phyloP scores from a whole-genome alignment of 64 coral and sea anemone genomes.

The Stichodactyla helianthus region DNA sequence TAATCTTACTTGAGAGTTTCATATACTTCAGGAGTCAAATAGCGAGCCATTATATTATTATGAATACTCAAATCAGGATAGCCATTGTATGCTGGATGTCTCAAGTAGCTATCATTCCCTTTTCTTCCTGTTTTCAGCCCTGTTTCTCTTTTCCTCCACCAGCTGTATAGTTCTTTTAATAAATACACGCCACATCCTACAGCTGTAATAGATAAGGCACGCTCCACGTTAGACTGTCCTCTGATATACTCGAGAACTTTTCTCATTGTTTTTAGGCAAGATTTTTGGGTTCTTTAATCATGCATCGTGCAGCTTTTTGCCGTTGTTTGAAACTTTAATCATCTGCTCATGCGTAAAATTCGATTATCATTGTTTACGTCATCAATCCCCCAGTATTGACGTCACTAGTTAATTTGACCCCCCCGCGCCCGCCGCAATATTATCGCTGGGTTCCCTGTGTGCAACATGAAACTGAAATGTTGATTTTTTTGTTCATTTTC shows the following conservation, averaged over 20 bases:
- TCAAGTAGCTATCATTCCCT: conserved; percentile 46
- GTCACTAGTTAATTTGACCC: background rate
- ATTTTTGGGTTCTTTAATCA: too few relatives aligned
- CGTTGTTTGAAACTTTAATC: background rate
- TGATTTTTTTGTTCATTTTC: too few relatives aligned
- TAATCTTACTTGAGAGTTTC: conserved; percentile 55
- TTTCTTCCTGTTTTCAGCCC: background rate
- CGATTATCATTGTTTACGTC: background rate
- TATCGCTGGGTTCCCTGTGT: background rate
- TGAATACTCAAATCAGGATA: conserved; percentile 77
- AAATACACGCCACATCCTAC: conserved; percentile 65
- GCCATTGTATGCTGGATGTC: conserved; percentile 47
- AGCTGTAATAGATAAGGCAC: conserved; percentile 40
- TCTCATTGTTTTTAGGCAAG: background rate
- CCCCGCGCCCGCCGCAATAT: background rate
- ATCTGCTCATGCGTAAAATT: background rate
- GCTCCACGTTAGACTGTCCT: background rate
- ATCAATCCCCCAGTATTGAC: background rate
- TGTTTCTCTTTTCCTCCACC: conserved; percentile 8
- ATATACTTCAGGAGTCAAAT: conserved; percentile 78
- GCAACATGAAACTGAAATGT: too few relatives aligned
- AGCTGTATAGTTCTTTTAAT: conserved; percentile 25
- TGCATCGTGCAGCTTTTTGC: background rate
- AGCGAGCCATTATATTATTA: conserved; percentile 63
- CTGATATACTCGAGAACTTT: background rate